Percentiles rank a stretch among this genome's conserved stretches.
These are phyloP conservation scores for Aepyceros melampus DNA, from an alignment of 2,113 vertebrate species.

Conservation along the genomic window DNA sequence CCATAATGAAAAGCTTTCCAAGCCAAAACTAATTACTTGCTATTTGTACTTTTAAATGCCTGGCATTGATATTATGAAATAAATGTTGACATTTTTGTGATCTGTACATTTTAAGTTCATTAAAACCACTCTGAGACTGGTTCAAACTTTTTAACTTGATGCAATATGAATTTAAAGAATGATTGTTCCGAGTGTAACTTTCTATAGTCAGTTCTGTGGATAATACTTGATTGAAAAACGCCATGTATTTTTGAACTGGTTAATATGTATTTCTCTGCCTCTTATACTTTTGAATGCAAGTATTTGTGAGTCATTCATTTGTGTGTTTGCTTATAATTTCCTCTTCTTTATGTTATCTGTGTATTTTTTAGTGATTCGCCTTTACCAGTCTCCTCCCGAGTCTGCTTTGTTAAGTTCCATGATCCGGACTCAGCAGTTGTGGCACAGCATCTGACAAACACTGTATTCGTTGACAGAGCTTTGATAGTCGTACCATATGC, in stretches of 20 bases:
- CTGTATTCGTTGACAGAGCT: constrained; percentile 99
- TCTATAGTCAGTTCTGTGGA: neutral
- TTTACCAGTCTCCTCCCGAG: constrained; percentile 99
- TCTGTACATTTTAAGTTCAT: neutral
- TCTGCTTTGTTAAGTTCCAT: constrained; percentile 99
- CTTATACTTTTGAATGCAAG: neutral
- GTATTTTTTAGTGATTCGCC: constrained; percentile 97
- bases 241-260: neutral
- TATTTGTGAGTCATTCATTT: neutral
- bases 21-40: neutral
- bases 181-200: neutral
- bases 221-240: neutral
- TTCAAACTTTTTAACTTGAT: neutral
- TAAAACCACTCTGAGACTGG: neutral
- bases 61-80: neutral
- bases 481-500: constrained; percentile 99
- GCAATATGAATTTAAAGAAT: neutral
- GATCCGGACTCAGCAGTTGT: constrained; percentile 97
- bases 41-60: neutral
- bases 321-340: neutral
- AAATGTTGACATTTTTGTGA: neutral
- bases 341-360: constrained; percentile 46
- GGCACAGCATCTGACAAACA: constrained; percentile 99
- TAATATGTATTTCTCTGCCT: neutral
- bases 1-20: neutral